Evolutionary conservation across 2,113 vertebrate species (phyloP), one percentile per base, ranked within the genome.

Genomic region (Coptodon rendalli): DNA sequence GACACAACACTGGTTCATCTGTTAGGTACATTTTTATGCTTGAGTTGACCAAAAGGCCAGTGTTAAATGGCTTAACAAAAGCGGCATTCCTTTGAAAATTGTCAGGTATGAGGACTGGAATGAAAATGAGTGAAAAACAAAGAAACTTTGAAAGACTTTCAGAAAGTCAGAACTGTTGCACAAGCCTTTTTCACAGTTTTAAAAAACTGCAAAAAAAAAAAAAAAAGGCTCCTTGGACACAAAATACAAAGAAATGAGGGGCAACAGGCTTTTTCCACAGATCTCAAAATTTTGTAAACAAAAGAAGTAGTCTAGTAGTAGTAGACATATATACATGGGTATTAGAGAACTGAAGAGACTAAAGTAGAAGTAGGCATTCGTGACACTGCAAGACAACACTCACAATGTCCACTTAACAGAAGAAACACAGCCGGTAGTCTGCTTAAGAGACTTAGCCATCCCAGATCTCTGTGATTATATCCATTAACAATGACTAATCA

Each of bases 401-500:
- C 56, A 81, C 73, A 82, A 84, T 82, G 53, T 82, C 78, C 82
- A 36, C 80, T 93, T 89, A 82, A 78, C 80, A 90, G 85, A 82
- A 91, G 82, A 82, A 84, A 80, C 85, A 87, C 59, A 88, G 63
- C 59, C 80, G 40, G 66, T 78, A 76, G 84, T 78, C 91, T 91
- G 31, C 78, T 89, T 83, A 86, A 91, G 87, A 87, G 82, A 79
- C 54, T 92, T 54, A 91, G 82, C 22, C 59, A 71, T 29, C 71
- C 71, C 38, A 92, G 90, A 91, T 84, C 83, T 82, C 52, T 63
- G 79, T 86, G 86, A 93, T 92, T 85, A 71, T 85, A 81, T 88
- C 92, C 86, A 88, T 92, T 85, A 87, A 92, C 90, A 92, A 86
- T 88, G 80, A 79, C 90, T 93, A 86, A 92, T 94, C 89, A 90